Conservation (phyloP, 2,888 invertebrate species). For the Polydrusus pterygomalis region DNA sequence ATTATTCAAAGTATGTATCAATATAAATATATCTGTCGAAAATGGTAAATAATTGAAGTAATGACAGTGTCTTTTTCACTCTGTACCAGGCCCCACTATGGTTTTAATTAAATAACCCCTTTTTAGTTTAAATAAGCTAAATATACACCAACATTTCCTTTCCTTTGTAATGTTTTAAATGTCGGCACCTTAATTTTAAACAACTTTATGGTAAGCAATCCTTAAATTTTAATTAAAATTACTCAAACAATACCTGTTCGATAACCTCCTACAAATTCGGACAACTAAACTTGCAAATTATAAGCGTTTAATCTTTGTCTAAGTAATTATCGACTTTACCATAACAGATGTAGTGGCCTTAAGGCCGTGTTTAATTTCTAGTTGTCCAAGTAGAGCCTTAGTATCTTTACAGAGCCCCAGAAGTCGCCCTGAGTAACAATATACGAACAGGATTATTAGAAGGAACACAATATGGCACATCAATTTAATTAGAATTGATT, state of each 20-base stretch:
- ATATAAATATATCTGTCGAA: too few species aligned
- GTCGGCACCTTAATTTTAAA: background rate
- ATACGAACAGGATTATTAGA: conserved; percentile 28
- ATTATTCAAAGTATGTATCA: too few species aligned
- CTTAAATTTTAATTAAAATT: background rate
- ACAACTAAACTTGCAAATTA: conserved; percentile 18
- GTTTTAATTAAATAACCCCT: too few species aligned
- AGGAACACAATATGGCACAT: conserved; percentile 39
- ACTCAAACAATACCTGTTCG: background rate
- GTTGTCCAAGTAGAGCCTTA: conserved; percentile 21
- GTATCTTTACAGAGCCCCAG: conserved; percentile 19
- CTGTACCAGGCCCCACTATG: too few species aligned
- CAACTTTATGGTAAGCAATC: background rate
- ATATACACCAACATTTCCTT: too few species aligned
- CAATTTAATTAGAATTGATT: conserved; percentile 42
- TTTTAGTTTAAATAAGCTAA: too few species aligned
- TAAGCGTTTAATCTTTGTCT: conserved; percentile 18
- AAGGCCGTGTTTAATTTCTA: conserved; percentile 25
- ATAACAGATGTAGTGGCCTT: conserved; percentile 16
- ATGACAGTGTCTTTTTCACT: too few species aligned
- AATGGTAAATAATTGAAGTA: too few species aligned
- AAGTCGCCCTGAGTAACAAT: conserved; percentile 30
- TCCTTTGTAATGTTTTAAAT: too few species aligned
- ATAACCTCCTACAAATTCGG: conserved; percentile 1
- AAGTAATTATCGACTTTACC: conserved; percentile 16